These are phyloP conservation scores for Channa argus DNA, from an alignment of 2,113 vertebrate genomes.

Conservation along the genomic window DNA sequence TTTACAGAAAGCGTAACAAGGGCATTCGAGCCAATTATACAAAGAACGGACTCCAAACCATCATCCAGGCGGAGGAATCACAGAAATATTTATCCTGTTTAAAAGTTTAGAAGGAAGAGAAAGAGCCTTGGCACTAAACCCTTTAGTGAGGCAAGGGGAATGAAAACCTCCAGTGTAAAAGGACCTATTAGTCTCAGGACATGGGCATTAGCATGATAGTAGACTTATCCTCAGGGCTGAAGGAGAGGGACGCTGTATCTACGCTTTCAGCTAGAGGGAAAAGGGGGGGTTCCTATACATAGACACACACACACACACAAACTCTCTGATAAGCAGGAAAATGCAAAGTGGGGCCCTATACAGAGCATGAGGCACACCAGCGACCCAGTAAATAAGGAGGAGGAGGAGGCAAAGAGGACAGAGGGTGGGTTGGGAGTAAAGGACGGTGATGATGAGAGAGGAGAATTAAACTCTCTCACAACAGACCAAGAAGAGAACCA, in stretches of 20 bases:
- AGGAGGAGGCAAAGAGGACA: slow-evolving; percentile 67
- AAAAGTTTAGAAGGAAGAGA: slow-evolving; percentile 82
- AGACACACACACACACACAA: slow-evolving; percentile 64
- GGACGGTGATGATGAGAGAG: slow-evolving; percentile 63
- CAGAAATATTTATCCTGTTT: slow-evolving; percentile 86
- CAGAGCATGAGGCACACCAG: slow-evolving; percentile 72
- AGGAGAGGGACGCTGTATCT: slow-evolving; percentile 83
- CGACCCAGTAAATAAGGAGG: slow-evolving; percentile 76
- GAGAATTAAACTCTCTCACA: slow-evolving; percentile 69
- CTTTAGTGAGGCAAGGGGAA: slow-evolving; percentile 83
- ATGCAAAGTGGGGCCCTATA: slow-evolving; percentile 81
- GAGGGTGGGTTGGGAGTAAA: slow-evolving; percentile 61
- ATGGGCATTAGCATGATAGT: slow-evolving; percentile 87
- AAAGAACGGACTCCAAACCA: slow-evolving; percentile 72
- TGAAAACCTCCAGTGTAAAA: slow-evolving; percentile 86
- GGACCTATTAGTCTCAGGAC: slow-evolving; percentile 87
- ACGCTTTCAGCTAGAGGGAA: slow-evolving; percentile 74
- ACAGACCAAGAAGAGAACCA: slow-evolving; percentile 66
- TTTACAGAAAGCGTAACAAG: slow-evolving; percentile 74
- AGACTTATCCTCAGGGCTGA: slow-evolving; percentile 84
- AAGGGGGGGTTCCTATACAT: slow-evolving; percentile 74
- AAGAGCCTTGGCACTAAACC: slow-evolving; percentile 82
- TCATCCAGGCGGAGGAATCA: slow-evolving; percentile 74
- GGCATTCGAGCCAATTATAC: slow-evolving; percentile 68
- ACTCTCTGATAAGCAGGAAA: slow-evolving; percentile 68